Evolutionary conservation across 2,797 vertebrate species (phyloP), one percentile per base, ranked within the genome.

Genomic region (Catostomus latipinnis): DNA sequence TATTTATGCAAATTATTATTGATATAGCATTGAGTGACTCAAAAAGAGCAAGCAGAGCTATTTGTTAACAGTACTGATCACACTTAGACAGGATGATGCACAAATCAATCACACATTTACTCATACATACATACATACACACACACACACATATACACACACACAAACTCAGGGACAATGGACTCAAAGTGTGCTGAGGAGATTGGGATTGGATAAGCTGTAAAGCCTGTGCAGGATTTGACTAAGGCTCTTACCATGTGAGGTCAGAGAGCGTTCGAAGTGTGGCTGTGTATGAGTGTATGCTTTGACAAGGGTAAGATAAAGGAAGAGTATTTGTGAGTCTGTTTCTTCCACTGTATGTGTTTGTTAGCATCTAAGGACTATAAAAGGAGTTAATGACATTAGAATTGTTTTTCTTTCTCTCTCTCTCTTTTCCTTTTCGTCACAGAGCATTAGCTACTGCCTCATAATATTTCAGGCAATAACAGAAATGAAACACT

Each of bases 201-300:
- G 91, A 92, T 92, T 89, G 84, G 87, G 88, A 87, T 87, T 82
- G 89, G 91, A 92, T 95, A 93, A 94, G 93, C 94, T 90, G 84
- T 88, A 91, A 92, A 94, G 90, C 92, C 90, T 89, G 87, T 90
- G 88, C 85, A 88, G 90, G 92, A 93, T 94, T 94, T 94, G 82
- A 86, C 88, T 92, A 93, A 94, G 87, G 87, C 90, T 92, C 93
- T 93, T 92, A 90, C 34, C 48, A 53, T 49, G 45, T 70, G 71
- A 88, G 85, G 87, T 89, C 88, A 93, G 87, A 93, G 92, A 92
- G 91, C 91, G 89, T 81, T 84, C 34, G 80, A 86, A 82, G 80
- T 88, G 90, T 89, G 90, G 86, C 50, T 78, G 70, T 74, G 70
- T 78, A 54, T 60, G 74, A 60, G 54, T 78, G 56, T 74, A 54